phyloP scores from a whole-genome alignment of 2,797 vertebrate species.

The Sylvilagus floridanus region DNA sequence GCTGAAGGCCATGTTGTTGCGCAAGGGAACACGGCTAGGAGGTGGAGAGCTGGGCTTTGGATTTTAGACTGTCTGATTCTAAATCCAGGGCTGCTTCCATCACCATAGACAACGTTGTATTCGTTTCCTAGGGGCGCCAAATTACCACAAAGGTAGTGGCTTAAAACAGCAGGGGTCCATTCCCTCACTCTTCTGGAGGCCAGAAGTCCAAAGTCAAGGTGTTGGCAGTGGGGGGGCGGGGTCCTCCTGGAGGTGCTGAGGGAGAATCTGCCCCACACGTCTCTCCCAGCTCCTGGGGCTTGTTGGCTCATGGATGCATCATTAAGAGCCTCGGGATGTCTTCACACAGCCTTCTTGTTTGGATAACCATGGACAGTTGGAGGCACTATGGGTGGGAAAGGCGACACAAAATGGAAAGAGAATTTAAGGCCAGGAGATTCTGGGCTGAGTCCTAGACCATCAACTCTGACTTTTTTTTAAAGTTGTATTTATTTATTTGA shows the following conservation, averaged over 20 bases:
- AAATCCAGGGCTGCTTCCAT: background rate
- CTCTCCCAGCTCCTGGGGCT: background rate
- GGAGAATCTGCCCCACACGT: background rate
- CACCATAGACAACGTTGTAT: background rate
- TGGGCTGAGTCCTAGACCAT: background rate
- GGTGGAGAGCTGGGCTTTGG: background rate
- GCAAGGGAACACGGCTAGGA: background rate
- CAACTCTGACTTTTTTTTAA: background rate
- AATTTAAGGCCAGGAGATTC: background rate
- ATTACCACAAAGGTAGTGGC: background rate
- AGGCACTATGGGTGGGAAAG: background rate
- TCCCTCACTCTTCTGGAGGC: constrained; percentile 11
- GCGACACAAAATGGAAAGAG: background rate
- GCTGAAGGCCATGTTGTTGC: background rate
- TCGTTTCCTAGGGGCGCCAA: background rate
- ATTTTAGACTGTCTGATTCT: background rate
- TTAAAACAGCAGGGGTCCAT: constrained; percentile 26
- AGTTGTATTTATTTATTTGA: no score
- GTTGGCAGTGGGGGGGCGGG: background rate
- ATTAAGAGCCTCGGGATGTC: accelerated
- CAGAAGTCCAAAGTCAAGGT: constrained; percentile 19
- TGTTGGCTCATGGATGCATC: background rate
- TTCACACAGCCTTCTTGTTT: background rate
- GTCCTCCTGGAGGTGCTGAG: background rate
- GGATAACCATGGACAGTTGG: background rate